Conservation (phyloP, 2,797 vertebrate species). For the Tragelaphus eurycerus region DNA sequence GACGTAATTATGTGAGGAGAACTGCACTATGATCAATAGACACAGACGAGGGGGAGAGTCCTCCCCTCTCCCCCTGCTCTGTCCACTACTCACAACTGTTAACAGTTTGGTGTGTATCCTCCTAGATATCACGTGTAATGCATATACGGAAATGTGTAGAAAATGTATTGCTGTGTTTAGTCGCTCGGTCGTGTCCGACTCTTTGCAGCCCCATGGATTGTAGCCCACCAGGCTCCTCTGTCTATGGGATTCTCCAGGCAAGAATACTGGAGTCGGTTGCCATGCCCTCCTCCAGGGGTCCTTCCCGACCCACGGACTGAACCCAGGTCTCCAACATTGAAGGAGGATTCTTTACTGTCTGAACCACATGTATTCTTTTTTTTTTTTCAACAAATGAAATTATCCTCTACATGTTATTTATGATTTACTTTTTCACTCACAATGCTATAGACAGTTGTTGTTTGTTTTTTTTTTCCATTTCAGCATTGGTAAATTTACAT, state of each 20-base stretch:
- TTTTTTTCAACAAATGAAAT: background rate
- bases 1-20: background rate
- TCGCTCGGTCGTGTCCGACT: background rate
- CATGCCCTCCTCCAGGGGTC: background rate
- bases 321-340: background rate
- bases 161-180: background rate
- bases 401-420: background rate
- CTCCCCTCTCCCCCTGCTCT: background rate
- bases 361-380: background rate
- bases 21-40: background rate
- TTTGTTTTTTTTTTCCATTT: background rate
- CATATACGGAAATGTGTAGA: background rate
- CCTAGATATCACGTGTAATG: background rate
- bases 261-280: background rate
- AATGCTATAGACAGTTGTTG: background rate
- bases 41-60: background rate
- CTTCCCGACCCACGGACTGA: background rate
- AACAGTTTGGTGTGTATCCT: background rate
- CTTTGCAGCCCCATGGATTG: background rate
- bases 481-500: background rate
- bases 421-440: background rate
- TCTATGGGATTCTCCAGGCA: background rate
- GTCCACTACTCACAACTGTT: background rate
- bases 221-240: background rate
- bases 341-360: background rate